phyloP scores from a whole-genome alignment of 2,113 vertebrate species.

The Rhinogobius similis region DNA sequence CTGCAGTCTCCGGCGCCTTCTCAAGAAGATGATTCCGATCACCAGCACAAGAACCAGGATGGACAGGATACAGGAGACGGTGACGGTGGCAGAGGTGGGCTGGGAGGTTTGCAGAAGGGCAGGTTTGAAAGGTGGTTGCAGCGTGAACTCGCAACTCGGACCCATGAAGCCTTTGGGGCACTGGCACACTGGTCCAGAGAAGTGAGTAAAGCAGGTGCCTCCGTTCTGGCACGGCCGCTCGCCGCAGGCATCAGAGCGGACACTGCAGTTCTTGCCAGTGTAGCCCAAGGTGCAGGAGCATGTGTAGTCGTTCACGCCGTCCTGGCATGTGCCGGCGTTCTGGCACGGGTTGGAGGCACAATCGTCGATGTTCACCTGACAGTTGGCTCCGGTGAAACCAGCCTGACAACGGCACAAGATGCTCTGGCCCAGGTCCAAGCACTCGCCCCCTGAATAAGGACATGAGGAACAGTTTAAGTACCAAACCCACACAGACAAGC shows the following conservation, averaged over 20 bases:
- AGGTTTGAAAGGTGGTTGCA: constrained; percentile 69
- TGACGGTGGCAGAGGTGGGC: constrained; percentile 79
- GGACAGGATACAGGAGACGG: constrained; percentile 75
- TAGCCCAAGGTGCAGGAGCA: constrained; percentile 90
- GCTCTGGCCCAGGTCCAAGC: constrained; percentile 92
- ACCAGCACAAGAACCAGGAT: constrained; percentile 77
- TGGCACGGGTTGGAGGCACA: constrained; percentile 90
- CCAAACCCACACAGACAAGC: neutral
- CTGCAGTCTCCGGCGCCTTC: constrained; percentile 70
- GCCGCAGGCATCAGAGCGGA: constrained; percentile 83
- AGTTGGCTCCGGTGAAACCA: constrained; percentile 88
- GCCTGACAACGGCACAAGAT: constrained; percentile 89
- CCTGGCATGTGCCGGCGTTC: constrained; percentile 92
- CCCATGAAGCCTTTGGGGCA: constrained; percentile 89
- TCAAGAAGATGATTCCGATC: constrained; percentile 71
- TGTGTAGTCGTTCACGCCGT: constrained; percentile 82
- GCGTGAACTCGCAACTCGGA: constrained; percentile 82
- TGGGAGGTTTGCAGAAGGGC: constrained; percentile 54
- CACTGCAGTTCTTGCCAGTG: constrained; percentile 83
- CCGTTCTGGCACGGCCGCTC: constrained; percentile 83
- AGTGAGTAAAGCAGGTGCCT: constrained; percentile 89
- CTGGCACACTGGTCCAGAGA: constrained; percentile 87
- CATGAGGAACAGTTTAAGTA: constrained; percentile 38
- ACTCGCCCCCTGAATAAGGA: constrained; percentile 87
- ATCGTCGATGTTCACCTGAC: constrained; percentile 87